Conservation (phyloP, 2,113 vertebrate species). For the Regulus satrapa region DNA sequence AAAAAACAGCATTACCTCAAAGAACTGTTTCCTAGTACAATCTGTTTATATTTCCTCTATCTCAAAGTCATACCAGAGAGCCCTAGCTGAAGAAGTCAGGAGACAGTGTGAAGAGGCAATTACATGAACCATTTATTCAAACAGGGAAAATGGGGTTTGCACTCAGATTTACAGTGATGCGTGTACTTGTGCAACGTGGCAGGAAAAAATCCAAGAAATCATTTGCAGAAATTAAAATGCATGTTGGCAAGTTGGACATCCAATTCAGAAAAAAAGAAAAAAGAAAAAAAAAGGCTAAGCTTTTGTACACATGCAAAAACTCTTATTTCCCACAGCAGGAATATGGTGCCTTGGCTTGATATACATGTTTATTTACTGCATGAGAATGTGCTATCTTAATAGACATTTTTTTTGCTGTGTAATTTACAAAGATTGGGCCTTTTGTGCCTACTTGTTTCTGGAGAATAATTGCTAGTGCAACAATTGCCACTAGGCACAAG, state of each 20-base stretch:
- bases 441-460: neutral
- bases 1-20: neutral
- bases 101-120: slow-evolving; percentile 11
- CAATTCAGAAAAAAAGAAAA: neutral
- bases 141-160: neutral
- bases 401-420: neutral
- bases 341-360: neutral
- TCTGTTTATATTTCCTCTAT: neutral
- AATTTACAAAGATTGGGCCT: neutral
- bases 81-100: neutral
- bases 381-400: neutral
- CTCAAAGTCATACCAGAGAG: neutral
- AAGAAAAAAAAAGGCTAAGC: neutral
- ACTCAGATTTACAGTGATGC: neutral
- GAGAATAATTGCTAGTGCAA: neutral
- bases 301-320: neutral
- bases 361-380: neutral
- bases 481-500: neutral
- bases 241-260: neutral
- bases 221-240: neutral
- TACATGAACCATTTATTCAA: slow-evolving; percentile 40
- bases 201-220: neutral
- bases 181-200: neutral
- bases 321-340: neutral
- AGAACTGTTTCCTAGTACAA: neutral